Conservation (phyloP, 2,797 vertebrate species). For the Neostethus bicornis region DNA sequence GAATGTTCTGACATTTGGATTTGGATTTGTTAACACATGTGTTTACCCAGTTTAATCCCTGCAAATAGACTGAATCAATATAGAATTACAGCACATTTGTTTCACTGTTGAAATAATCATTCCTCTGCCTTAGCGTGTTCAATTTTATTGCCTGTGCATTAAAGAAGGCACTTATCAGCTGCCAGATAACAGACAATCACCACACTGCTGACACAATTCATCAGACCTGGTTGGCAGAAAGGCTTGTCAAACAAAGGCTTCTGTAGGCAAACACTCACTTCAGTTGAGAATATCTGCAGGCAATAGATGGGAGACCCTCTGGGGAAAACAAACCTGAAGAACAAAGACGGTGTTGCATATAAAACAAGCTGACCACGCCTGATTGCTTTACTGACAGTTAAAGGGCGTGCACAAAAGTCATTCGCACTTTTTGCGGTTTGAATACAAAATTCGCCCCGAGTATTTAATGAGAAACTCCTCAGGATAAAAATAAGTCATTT, state of each 20-base stretch:
- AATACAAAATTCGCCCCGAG: slow-evolving; percentile 8
- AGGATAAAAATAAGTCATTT: slow-evolving; percentile 5
- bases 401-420: slow-evolving; percentile 36
- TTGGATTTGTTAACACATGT: slow-evolving; percentile 50
- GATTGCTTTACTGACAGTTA: slow-evolving; percentile 59
- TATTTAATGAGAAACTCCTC: slow-evolving; percentile 12
- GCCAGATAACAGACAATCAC: slow-evolving; percentile 80
- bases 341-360: slow-evolving; percentile 72
- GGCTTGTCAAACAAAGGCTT: slow-evolving; percentile 81
- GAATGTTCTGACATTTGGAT: slow-evolving; percentile 52
- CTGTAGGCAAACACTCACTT: slow-evolving; percentile 78
- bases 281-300: slow-evolving; percentile 70
- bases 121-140: slow-evolving; percentile 54
- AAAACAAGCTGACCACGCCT: slow-evolving; percentile 70
- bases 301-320: slow-evolving; percentile 55
- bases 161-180: slow-evolving; percentile 77
- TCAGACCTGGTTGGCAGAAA: slow-evolving; percentile 70
- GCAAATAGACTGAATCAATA: slow-evolving; percentile 76
- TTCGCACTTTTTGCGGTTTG: slow-evolving; percentile 32
- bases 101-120: slow-evolving; percentile 63
- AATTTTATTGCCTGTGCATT: slow-evolving; percentile 80
- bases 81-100: slow-evolving; percentile 73
- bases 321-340: slow-evolving; percentile 73
- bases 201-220: slow-evolving; percentile 82
- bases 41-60: slow-evolving; percentile 59